Base-by-base conservation (phyloP, 2,888 invertebrate genomes). In the Aphodius granarius region DNA sequence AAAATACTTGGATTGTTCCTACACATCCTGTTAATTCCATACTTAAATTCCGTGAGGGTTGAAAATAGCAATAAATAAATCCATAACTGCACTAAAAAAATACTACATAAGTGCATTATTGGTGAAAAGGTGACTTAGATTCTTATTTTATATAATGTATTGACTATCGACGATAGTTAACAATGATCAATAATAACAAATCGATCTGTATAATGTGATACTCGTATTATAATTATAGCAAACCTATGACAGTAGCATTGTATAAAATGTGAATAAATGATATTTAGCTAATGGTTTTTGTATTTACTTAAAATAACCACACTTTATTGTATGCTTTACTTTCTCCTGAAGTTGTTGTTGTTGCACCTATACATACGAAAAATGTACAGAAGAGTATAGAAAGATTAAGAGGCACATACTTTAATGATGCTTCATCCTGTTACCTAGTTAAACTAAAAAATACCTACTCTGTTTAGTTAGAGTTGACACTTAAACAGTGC, bases 211-310 rank as follows among this genome's bases (percentile, higher is more conserved):
- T 43, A 43, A 9, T 43, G 43, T 43, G 43, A 43, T 43, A 43
- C 43, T 43, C 13, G 43, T 43, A 43, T 43, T 43, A 43, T 43
- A 43, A 43, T 43, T 43, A 43, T 43, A 43, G 43, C 43, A 43
- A 43, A 43, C 43, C 71, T 64, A 65, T 64, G 75, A 75, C 23
- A 71, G 66, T 75, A 75, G 66, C n/a, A 18, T 75, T 75, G 64
- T 75, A 75, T 16, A 73, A 43, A 72, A 72, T 62, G 23, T 72
- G 21, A 72, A 72, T 72, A 72, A 63, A 72, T 22, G 23, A 22
- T 71, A 71, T 71, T 23, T 71, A 72, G 76, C 78, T 72, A 62
- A 62, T 17, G 23, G 18, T 43, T 62, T 16, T 20, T 63, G 19
- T 13, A 19, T 22, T 43, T 21, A 70, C 21, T 72, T 72, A 20